Evolutionary conservation across 2,888 invertebrate species (phyloP).

Genomic region (Cosmorhoe ocellata): DNA sequence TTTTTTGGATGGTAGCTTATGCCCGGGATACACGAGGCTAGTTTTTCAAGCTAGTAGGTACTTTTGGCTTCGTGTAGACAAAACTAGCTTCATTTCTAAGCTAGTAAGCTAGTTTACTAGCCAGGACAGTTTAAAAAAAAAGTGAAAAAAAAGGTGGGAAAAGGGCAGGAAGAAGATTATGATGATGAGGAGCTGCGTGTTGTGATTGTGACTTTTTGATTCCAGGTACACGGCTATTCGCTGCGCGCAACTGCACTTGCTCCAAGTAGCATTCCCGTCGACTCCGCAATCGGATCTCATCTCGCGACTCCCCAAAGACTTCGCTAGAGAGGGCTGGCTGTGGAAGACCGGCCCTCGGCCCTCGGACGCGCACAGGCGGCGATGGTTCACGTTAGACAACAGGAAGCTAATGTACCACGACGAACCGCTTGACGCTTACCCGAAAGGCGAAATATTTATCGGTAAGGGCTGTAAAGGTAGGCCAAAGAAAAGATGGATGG

Average conservation of each 20-base stretch:
- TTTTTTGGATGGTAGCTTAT: too few species aligned
- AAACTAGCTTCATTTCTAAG: too few species aligned
- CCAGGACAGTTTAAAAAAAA: too few species aligned
- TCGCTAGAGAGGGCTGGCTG: constrained; percentile 92
- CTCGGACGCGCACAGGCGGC: constrained; percentile 90
- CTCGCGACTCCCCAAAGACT: constrained; percentile 89
- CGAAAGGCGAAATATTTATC: constrained; percentile 95
- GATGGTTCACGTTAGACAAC: constrained; percentile 95
- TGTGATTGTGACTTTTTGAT: too few species aligned
- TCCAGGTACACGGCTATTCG: constrained; percentile 88
- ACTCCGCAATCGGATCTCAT: constrained; percentile 87
- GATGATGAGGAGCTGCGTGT: too few species aligned
- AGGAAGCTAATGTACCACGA: constrained; percentile 97
- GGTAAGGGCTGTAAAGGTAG: constrained; percentile 76
- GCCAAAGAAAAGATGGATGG: too few species aligned
- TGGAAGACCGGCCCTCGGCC: constrained; percentile 94
- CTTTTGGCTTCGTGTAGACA: too few species aligned
- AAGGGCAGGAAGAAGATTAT: too few species aligned
- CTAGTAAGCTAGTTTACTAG: too few species aligned
- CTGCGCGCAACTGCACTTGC: constrained; percentile 91
- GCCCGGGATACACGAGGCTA: too few species aligned
- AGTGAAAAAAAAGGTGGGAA: too few species aligned
- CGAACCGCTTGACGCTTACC: constrained; percentile 92
- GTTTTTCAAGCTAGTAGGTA: too few species aligned
- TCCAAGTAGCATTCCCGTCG: constrained; percentile 92